These are phyloP conservation scores for Kryptopterus vitreolus DNA, from an alignment of 2,797 vertebrate genomes.

Conservation along the genomic window DNA sequence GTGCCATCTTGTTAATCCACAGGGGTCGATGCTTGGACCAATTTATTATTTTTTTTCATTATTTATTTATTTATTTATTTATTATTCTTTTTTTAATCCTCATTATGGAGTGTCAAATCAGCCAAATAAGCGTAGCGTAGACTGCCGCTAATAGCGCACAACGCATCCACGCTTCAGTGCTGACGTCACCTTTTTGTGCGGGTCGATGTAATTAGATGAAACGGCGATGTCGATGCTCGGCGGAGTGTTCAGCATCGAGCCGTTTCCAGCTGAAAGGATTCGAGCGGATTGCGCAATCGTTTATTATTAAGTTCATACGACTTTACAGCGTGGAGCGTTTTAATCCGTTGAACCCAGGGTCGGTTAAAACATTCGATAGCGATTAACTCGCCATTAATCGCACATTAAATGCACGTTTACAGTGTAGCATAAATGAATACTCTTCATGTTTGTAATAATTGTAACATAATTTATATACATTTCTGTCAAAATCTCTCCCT, in stretches of 20 bases:
- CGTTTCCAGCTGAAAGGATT: neutral
- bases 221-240: neutral
- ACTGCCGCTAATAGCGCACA: neutral
- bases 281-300: neutral
- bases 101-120: neutral
- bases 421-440: too few species aligned
- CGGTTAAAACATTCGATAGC: too few species aligned
- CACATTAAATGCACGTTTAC: too few species aligned
- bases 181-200: neutral
- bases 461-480: too few species aligned
- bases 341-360: neutral
- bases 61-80: too few species aligned
- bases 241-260: neutral
- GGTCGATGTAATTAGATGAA: neutral
- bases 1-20: neutral
- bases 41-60: neutral
- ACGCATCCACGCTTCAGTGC: neutral
- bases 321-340: neutral
- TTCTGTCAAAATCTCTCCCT: too few species aligned
- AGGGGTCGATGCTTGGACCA: neutral
- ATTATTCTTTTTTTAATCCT: neutral
- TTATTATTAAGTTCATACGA: neutral
- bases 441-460: too few species aligned
- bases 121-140: neutral
- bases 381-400: too few species aligned